Evolutionary conservation across 2,888 invertebrate genomes (phyloP), one percentile per base, ranked within the genome.

Genomic region (Mylabris sibirica): DNA sequence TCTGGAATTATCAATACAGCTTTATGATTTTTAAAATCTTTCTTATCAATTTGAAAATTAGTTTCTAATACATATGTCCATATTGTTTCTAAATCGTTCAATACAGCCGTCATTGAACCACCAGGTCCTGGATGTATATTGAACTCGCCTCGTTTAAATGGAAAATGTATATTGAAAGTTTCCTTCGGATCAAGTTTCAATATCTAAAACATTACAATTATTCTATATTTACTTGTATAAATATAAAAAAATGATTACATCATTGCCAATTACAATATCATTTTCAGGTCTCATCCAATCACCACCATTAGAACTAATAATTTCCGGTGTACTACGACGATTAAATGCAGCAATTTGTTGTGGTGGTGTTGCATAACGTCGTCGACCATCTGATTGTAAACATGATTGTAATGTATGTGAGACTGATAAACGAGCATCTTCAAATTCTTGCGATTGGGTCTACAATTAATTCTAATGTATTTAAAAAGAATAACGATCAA

Each of bases 321-420:
- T 85, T 82, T 94, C 94, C 0, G 95, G 93, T 53, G 89, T 86
- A 0, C 94, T 92, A 70, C 93, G 87, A 57, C 93, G 88, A 84
- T 98, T 97, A 77, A 94, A 95, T 0, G 94, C 93, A 0, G 95
- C 92, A 64, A 96, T 93, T 86, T 96, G 95, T 78, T 96, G 94
- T 0, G 95, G 94, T 0, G 96, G 95, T 0, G 96, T 96, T 0
- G 95, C 95, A 76, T 95, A 92, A 63, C 76, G 86, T 66, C 93
- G 85, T 0, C 92, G 88, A 0, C 95, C 96, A 78, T 94, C 93
- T 0, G 94, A 93, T 81, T 94, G 94, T 63, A 95, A 87, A 76
- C 93, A 94, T 0, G 94, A 92, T 79, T 96, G 95, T n/a, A 96
- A 86, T 0, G 94, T 93, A 76, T 94, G 93, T 0, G 94, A 94